Percentiles rank a stretch among this genome's conserved stretches.
Evolutionary conservation across 2,797 vertebrate species (phyloP).

Genomic region (Lepilemur septentrionalis): DNA sequence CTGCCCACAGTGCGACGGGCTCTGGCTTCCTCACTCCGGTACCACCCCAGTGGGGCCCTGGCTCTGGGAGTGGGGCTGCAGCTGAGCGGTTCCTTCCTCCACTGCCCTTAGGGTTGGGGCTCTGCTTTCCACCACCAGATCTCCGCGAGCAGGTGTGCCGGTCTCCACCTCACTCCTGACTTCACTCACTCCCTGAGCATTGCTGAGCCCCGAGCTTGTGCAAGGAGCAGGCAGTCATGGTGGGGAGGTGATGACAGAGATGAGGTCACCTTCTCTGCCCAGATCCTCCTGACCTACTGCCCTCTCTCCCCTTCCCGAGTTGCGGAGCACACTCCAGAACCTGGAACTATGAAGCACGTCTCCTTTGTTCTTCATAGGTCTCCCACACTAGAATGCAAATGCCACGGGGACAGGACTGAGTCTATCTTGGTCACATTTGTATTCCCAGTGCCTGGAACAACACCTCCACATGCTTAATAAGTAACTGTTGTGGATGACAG

Average conservation of each 20-base stretch:
- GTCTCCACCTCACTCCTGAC: no score
- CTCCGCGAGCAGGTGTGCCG: neutral
- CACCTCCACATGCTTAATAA: neutral
- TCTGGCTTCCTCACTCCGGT: neutral
- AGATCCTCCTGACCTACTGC: neutral
- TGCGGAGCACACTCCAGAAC: neutral
- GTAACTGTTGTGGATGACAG: accelerated
- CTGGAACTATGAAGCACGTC: no score
- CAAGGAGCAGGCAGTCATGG: neutral
- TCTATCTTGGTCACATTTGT: neutral
- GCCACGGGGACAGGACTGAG: accelerated
- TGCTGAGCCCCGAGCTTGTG: neutral
- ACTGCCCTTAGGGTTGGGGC: neutral
- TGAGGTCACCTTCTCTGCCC: neutral
- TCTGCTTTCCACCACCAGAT: neutral
- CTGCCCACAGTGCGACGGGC: neutral
- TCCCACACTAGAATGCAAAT: neutral
- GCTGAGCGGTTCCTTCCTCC: neutral
- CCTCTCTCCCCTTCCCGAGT: no score
- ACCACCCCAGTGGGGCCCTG: accelerated
- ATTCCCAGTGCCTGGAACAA: neutral
- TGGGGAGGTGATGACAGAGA: neutral
- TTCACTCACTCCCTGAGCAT: neutral
- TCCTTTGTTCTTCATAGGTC: neutral
- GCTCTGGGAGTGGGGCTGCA: neutral